Evolutionary conservation across 2,113 vertebrate species (phyloP).

Genomic region (Orthonyx spaldingii): DNA sequence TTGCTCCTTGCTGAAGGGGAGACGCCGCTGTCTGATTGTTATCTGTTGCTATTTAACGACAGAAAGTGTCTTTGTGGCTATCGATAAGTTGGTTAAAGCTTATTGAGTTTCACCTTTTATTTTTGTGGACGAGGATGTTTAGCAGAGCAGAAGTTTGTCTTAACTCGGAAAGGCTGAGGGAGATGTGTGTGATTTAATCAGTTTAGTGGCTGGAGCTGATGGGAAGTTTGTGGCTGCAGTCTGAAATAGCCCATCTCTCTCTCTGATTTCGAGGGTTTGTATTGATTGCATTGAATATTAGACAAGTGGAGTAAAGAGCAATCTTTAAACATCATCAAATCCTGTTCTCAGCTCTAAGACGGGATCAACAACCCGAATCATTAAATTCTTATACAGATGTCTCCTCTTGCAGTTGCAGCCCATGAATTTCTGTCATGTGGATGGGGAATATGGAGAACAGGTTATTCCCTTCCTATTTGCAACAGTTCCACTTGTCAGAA

Average conservation of each 20-base stretch:
- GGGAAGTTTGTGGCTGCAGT: neutral
- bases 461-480: neutral
- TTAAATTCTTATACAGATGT: neutral
- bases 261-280: neutral
- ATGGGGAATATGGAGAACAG: neutral
- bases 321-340: neutral
- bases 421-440: neutral
- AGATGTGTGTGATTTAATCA: neutral
- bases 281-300: neutral
- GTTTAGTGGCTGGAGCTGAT: neutral
- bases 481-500: neutral
- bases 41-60: neutral
- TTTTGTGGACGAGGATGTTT: neutral
- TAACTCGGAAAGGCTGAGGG: neutral
- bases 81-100: neutral
- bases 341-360: neutral
- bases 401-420: neutral
- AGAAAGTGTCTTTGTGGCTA: neutral
- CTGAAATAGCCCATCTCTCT: neutral
- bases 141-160: neutral
- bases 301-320: neutral
- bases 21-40: neutral
- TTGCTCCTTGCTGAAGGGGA: neutral
- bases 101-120: neutral
- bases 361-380: neutral